Evolutionary conservation across 2,888 invertebrate species (phyloP).

Genomic region (Melieria omissa): DNA sequence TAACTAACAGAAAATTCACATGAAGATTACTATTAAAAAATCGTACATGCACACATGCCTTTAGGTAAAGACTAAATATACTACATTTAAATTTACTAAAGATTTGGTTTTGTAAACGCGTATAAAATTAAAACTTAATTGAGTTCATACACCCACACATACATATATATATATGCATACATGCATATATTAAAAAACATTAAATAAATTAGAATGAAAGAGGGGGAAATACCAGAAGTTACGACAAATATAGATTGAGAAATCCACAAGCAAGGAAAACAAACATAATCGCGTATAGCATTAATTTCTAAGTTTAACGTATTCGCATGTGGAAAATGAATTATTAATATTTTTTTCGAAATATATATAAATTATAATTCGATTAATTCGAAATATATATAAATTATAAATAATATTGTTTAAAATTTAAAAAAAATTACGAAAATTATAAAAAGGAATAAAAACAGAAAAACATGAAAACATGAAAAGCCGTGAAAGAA

Average conservation of each 20-base stretch:
- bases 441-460: no score
- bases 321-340: conserved; percentile 8
- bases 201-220: conserved; percentile 1
- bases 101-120: neutral
- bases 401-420: no score
- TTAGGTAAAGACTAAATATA: conserved; percentile 11
- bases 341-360: neutral
- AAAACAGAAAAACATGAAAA: no score
- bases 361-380: no score
- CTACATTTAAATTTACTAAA: conserved; percentile 6
- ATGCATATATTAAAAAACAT: neutral
- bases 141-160: conserved; percentile 28
- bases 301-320: conserved; percentile 1
- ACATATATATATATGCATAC: conserved; percentile 12
- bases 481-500: no score
- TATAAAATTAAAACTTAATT: conserved; percentile 12
- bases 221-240: neutral
- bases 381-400: no score
- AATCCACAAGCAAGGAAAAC: neutral
- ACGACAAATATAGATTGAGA: neutral
- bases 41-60: conserved; percentile 16
- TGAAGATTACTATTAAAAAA: conserved; percentile 32
- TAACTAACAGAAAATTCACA: conserved; percentile 45
- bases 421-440: no score
- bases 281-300: conserved; percentile 4